These are phyloP conservation scores for Crambe crambe DNA, from an alignment of 37 sponge, comb jelly and placozoan genomes.

Conservation along the genomic window DNA sequence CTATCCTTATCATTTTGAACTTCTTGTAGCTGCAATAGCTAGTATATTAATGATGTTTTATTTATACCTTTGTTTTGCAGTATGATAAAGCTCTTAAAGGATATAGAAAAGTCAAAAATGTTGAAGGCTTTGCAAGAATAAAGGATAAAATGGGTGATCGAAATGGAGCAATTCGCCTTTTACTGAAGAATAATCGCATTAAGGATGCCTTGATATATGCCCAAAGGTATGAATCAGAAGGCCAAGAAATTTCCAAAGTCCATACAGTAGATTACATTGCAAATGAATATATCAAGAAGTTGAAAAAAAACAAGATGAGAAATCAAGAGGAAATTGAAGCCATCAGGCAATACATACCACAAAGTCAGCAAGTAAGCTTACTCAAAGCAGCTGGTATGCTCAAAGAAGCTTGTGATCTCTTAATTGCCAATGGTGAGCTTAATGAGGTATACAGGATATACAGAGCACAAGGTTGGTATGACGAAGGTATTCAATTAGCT, in stretches of 20 bases:
- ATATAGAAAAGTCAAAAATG: conserved; percentile 23
- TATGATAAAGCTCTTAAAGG: conserved; percentile 29
- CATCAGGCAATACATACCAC: conserved; percentile 13
- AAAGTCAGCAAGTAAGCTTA: background rate
- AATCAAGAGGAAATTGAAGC: background rate
- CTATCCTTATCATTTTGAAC: no score
- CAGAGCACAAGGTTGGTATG: conserved; percentile 22
- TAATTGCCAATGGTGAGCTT: background rate
- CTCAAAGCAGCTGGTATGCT: conserved; percentile 2
- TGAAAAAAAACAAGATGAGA: background rate
- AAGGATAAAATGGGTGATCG: conserved; percentile 26
- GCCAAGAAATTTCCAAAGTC: background rate
- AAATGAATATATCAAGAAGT: background rate
- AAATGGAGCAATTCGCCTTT: conserved; percentile 10
- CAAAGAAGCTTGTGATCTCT: conserved; percentile 18
- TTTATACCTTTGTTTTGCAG: no score
- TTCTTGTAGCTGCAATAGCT: no score
- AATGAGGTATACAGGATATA: conserved; percentile 15
- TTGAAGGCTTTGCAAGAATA: conserved; percentile 14
- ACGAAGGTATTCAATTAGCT: conserved; percentile 23
- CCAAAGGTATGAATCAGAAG: background rate
- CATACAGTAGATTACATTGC: background rate
- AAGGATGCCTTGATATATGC: conserved; percentile 31
- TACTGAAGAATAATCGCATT: background rate
- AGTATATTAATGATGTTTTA: no score